These are phyloP conservation scores for Antheraea yamamai DNA, from an alignment of 2,888 invertebrate species.

Conservation along the genomic window DNA sequence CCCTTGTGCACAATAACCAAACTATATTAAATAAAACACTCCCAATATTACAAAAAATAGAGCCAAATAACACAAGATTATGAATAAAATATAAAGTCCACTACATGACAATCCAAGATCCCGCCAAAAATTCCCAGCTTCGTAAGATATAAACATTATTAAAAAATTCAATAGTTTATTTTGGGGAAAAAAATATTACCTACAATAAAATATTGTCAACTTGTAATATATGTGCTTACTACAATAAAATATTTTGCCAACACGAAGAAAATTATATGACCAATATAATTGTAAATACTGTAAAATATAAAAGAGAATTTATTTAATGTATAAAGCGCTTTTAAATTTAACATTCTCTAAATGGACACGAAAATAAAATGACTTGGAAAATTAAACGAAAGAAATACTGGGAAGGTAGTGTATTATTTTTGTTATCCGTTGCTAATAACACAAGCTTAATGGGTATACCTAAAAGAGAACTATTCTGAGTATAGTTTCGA, in stretches of 20 bases:
- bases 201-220: too few relatives aligned
- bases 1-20: too few relatives aligned
- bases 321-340: neutral
- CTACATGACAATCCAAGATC: too few relatives aligned
- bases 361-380: neutral
- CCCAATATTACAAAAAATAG: too few relatives aligned
- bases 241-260: neutral
- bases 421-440: slow-evolving; percentile 34
- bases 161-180: too few relatives aligned
- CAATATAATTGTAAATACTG: neutral
- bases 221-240: neutral
- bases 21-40: too few relatives aligned
- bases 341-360: neutral
- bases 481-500: slow-evolving; percentile 3
- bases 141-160: too few relatives aligned
- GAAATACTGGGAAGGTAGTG: slow-evolving; percentile 1
- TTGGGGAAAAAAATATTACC: too few relatives aligned
- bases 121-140: too few relatives aligned
- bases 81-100: too few relatives aligned
- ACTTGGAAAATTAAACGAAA: slow-evolving; percentile 4
- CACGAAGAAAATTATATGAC: neutral
- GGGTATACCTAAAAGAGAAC: slow-evolving; percentile 13
- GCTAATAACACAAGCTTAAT: slow-evolving; percentile 32
- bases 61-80: too few relatives aligned
- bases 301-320: neutral